Evolutionary conservation across 2,888 invertebrate genomes (phyloP).

Genomic region (Lutraria lutraria): DNA sequence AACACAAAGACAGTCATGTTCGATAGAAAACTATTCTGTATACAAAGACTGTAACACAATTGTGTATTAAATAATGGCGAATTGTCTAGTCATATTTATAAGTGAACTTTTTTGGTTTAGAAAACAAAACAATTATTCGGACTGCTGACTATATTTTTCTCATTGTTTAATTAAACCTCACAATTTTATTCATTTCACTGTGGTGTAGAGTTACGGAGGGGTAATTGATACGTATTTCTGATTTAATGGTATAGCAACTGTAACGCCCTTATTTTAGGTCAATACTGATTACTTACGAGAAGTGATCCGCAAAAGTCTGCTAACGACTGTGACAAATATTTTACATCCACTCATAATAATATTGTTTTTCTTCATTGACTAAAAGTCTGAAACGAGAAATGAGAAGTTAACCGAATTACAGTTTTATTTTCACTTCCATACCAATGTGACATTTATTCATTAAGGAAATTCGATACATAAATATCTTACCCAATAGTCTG

Average conservation of each 20-base stretch:
- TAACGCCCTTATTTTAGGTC: background rate
- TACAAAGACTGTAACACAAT: background rate
- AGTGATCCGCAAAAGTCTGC: too few species aligned
- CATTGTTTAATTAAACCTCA: constrained; percentile 4
- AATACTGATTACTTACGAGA: too few species aligned
- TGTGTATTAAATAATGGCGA: background rate
- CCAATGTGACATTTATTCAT: too few species aligned
- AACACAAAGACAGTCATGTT: background rate
- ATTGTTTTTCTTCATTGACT: too few species aligned
- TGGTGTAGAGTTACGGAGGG: background rate
- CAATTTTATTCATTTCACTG: background rate
- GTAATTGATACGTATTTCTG: background rate
- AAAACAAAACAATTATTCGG: background rate
- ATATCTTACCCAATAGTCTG: too few species aligned
- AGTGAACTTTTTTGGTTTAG: background rate
- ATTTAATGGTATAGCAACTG: background rate
- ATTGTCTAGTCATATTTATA: background rate
- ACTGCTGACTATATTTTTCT: background rate
- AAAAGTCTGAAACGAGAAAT: too few species aligned
- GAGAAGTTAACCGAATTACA: too few species aligned
- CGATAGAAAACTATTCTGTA: background rate
- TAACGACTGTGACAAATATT: too few species aligned
- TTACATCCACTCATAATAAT: too few species aligned
- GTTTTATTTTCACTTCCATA: too few species aligned
- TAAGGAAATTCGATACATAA: too few species aligned